Evolutionary conservation across 2,113 vertebrate genomes (phyloP), one percentile per base, ranked within the genome.

Genomic region (Platysternon megacephalum): DNA sequence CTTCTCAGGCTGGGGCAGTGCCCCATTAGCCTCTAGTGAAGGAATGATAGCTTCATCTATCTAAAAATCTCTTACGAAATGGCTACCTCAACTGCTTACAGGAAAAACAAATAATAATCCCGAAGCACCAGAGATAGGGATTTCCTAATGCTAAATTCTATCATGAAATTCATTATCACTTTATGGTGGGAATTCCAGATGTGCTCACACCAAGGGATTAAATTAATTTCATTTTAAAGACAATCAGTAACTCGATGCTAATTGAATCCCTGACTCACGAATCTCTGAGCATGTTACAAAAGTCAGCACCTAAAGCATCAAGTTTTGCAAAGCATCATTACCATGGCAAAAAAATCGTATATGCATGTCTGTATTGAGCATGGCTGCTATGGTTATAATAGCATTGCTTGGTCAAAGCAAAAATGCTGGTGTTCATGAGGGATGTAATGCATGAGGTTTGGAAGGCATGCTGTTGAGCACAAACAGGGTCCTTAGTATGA

Each of bases 391-490:
- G 52, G 95, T 92, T 92, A 6, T 89, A 86, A 86, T 58, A 95
- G 89, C 91, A 44, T 80, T 28, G 24, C 91, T 96, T 94, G 93
- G 89, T 96, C 94, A 86, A 85, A 95, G 84, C 82, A 53, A 92
- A 76, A 93, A 81, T 92, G 93, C 90, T 97, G 91, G 96, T 93
- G 92, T 83, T 83, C 93, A 93, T 93, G 91, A 91, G 94, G 95
- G 93, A 91, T 88, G 46, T 46, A 72, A 39, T 11, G n/a, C 24
- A 46, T 28, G 44, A 78, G 74, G 42, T 16, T 46, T 26, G 74
- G n/a, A 72, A 72, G n/a, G n/a, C 65, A 72, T 72, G 42, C 74
- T 78, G 26, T 44, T 44, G 28, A 46, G 42, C 42, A 44, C 39
- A 29, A 29, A 8, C 22, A 29, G 24, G 12, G 24, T 26, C 42